Evolutionary conservation across 2,113 vertebrate genomes (phyloP), one percentile per base, ranked within the genome.

Genomic region (Oryzias melastigma): DNA sequence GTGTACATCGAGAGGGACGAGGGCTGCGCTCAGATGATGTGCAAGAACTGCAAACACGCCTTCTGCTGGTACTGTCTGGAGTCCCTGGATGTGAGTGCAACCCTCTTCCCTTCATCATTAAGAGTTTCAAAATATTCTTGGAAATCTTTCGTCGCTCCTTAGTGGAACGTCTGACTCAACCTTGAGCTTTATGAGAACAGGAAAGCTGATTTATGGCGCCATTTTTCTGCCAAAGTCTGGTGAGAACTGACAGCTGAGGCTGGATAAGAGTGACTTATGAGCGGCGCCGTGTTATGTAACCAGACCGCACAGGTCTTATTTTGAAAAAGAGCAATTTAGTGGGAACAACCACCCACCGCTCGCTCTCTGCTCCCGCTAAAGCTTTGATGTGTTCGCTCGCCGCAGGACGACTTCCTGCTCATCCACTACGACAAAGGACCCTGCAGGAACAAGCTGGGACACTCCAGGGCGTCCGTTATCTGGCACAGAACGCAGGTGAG

Each of bases 41-140:
- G 97, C 75, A 98, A 95, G 89, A 98, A 94, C 88, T 99, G 97
- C 90, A 98, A 98, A 69, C 97, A 99, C 7, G 96, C 97, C 71
- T 99, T 99, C 92, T 99, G 97, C 91, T 99, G 97, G 97, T 97
- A 99, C 91, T 99, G 97, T 83, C 91, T 99, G 85, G 96, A 98
- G 78, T 99, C 97, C 18, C 92, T 99, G 73, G 97, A 99, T 42
- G 97, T 99, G 89, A 99, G 97, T 97, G 25, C 24, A 6, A 8
- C 10, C 25, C 20, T 6, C 20, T n/a, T n/a, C n/a, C n/a, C 22
- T 22, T 22, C 22, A 22, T 22, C 22, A 22, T 2, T 22, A 2
- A 22, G 3, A 22, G 22, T 3, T 22, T 22, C 19, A 50, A 14
- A 50, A 20, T 22, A 8, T 14, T 20, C 14, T 22, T 24, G 7